Evolutionary conservation across 2,797 vertebrate genomes (phyloP), one percentile per base, ranked within the genome.

Genomic region (Crenuchus spilurus): DNA sequence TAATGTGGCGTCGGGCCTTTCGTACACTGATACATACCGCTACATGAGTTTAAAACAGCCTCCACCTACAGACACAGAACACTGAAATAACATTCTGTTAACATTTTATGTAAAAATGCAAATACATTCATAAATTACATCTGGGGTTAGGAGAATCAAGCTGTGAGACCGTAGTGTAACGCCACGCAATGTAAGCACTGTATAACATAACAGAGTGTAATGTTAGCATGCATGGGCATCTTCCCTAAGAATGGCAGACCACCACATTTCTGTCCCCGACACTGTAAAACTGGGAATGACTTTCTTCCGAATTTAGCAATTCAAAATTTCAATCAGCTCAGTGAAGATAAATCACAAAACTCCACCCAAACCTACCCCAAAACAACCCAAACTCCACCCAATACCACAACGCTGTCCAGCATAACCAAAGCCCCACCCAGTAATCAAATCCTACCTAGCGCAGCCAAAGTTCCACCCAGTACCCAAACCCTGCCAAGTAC

Each of bases 61-160:
- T 92, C 90, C 91, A 92, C 89, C 91, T 90, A 84, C 90, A 85
- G 85, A 91, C 90, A 90, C 89, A 90, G 78, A 70, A 92, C 88
- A 87, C 80, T 88, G 88, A 84, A 70, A 79, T 72, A 76, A 85
- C 54, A 86, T 83, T 83, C 79, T 80, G 78, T 83, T 83, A 71
- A 80, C 78, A 80, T 74, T 82, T 83, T 76, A 83, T 83, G 80
- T 82, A 86, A 84, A 92, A 85, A 92, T 92, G 90, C 86, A 80
- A 84, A 85, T 92, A 93, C 92, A 93, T 93, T 93, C 92, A 92
- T 91, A 90, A 90, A 91, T 90, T 92, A 88, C 90, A 93, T 91
- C 88, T 91, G 90, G 90, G 89, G 89, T 91, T 92, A 70, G 81
- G 81, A 83, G 78, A 80, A 83, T 92, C 79, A 89, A 91, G 85